Percentiles rank a stretch among this genome's conserved stretches.
Evolutionary conservation across 2,888 invertebrate genomes (phyloP).

Genomic region (Meganola albula): DNA sequence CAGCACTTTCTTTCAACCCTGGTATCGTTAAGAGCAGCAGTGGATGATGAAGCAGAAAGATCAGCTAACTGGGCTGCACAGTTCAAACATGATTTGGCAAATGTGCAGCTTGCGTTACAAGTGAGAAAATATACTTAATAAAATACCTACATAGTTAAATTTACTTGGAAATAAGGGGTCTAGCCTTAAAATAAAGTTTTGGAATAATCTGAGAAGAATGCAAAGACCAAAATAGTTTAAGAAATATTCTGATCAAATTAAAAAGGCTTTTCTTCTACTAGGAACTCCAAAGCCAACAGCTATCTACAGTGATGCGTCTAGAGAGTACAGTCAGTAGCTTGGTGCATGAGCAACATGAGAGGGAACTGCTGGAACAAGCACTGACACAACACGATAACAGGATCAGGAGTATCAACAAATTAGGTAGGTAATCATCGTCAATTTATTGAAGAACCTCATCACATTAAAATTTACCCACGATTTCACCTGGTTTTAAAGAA

Average conservation of each 20-base stretch:
- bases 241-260: too few relatives aligned
- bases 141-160: too few relatives aligned
- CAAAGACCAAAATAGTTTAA: too few relatives aligned
- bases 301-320: slow-evolving; percentile 64
- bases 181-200: too few relatives aligned
- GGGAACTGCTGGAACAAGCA: slow-evolving; percentile 64
- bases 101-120: slow-evolving; percentile 68
- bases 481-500: too few relatives aligned
- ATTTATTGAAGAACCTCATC: too few relatives aligned
- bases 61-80: slow-evolving; percentile 70
- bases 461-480: too few relatives aligned
- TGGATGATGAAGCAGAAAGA: slow-evolving; percentile 72
- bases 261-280: slow-evolving; percentile 25
- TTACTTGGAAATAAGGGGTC: too few relatives aligned
- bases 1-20: slow-evolving; percentile 67
- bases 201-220: too few relatives aligned
- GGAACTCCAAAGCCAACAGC: slow-evolving; percentile 73
- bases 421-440: too few relatives aligned
- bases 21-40: slow-evolving; percentile 59
- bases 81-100: slow-evolving; percentile 72
- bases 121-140: too few relatives aligned
- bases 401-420: slow-evolving; percentile 51
- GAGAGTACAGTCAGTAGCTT: slow-evolving; percentile 67
- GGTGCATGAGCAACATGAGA: slow-evolving; percentile 64
- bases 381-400: slow-evolving; percentile 62